Conservation (phyloP, 2,888 invertebrate genomes). For the Ctena decussata region DNA sequence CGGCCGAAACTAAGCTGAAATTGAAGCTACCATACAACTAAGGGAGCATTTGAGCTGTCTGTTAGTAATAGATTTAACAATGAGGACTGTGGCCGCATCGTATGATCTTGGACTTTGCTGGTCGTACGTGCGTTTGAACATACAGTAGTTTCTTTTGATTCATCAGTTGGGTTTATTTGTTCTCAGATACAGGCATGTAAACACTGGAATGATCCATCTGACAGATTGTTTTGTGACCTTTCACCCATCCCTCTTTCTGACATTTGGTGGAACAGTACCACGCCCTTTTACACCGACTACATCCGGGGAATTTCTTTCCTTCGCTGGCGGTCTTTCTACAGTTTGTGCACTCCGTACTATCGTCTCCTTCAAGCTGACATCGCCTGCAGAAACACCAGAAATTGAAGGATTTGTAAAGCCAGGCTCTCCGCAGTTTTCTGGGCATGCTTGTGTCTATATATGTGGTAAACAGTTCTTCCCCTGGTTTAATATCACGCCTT, state of each 20-base stretch:
- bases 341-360: conserved; percentile 75
- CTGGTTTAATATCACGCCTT: conserved; percentile 74
- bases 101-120: no score
- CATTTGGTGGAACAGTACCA: conserved; percentile 82
- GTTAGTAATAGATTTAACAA: no score
- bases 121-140: no score
- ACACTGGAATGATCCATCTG: conserved; percentile 71
- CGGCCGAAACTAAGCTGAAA: no score
- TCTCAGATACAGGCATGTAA: conserved; percentile 17
- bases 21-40: no score
- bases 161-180: no score
- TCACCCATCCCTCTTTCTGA: conserved; percentile 79
- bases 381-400: conserved; percentile 83
- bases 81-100: no score
- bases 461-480: conserved; percentile 79
- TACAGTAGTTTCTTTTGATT: no score
- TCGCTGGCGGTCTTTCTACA: conserved; percentile 71
- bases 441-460: conserved; percentile 82
- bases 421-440: conserved; percentile 77
- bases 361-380: conserved; percentile 81
- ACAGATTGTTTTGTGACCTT: conserved; percentile 80
- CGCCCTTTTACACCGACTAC: conserved; percentile 79
- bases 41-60: no score
- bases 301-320: conserved; percentile 76
- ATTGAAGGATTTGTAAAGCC: conserved; percentile 83